Base-by-base conservation (phyloP, 1,140 invertebrate species). In the Argopecten irradians region DNA sequence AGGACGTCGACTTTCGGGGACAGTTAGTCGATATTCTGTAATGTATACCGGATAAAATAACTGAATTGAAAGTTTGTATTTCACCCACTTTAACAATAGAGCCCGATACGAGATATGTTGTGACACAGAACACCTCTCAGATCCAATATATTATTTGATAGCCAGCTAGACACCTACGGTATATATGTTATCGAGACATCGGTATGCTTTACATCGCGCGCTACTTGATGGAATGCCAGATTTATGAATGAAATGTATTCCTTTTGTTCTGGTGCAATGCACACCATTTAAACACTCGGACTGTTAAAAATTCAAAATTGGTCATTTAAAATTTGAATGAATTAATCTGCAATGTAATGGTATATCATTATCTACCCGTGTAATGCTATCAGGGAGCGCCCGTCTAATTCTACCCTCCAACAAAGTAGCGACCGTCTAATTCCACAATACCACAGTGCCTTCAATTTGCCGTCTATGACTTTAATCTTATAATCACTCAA, bases 201-300 rank as follows among this genome's bases (percentile, higher is more conserved):
- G 55, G 55, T 28, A 71, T 71, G 55, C 28, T 71, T 46, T 71
- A 71, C n/a, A 71, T 71, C n/a, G n/a, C 55, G n/a, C 28, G 55
- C 22, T 28, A 5, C 0, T 71, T 71, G 55, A 71, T 71, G 55
- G 28, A n/a, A 71, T 71, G 55, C 55, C 55, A 71, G 55, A 71
- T 71, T 71, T 71, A 71, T 71, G 55, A 71, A 71, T 71, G 55
- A 71, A 71, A 28, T 71, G 28, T 71, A 71, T 71, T 71, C 55
- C 55, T 71, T 71, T 71, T 71, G 55, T 71, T 28, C 55, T 28
- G n/a, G n/a, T 71, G 55, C 55, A 71, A n/a, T 71, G 28, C 8
- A 71, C 5, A 28, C 7, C 22, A 28, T 71, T 71, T 71, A 71
- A 71, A 71, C 8, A 8, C 55, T n/a, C n/a, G 28, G n/a, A 28